These are phyloP conservation scores for Hippolais icterina DNA, from an alignment of 2,113 vertebrate species.

Conservation along the genomic window DNA sequence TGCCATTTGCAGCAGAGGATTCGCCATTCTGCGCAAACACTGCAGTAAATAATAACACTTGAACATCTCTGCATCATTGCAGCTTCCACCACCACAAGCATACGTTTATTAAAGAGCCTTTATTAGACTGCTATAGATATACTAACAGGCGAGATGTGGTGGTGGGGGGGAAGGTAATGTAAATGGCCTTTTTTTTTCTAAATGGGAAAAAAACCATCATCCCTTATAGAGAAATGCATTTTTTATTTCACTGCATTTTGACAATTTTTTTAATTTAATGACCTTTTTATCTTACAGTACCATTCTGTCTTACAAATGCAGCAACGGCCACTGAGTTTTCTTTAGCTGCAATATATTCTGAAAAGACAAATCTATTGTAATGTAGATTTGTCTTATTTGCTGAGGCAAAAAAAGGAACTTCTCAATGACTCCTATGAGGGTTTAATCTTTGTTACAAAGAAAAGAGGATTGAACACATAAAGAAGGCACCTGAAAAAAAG, in stretches of 20 bases:
- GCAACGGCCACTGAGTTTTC: constrained; percentile 44
- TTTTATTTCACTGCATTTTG: constrained; percentile 55
- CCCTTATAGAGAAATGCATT: constrained; percentile 64
- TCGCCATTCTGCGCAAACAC: constrained; percentile 91
- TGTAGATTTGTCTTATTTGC: constrained; percentile 75
- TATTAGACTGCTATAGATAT: constrained; percentile 77
- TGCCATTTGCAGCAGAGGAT: constrained; percentile 97
- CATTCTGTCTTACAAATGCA: constrained; percentile 54
- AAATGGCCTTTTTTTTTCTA: constrained; percentile 23
- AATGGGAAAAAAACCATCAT: constrained; percentile 48
- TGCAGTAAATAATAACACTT: constrained; percentile 99
- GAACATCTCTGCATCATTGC: constrained; percentile 85
- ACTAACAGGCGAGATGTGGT: constrained; percentile 68
- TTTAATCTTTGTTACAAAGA: constrained; percentile 55
- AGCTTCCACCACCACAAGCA: constrained; percentile 82
- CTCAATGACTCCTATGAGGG: constrained; percentile 42
- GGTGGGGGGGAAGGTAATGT: constrained; percentile 20
- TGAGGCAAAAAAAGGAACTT: constrained; percentile 55
- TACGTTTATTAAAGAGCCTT: constrained; percentile 95
- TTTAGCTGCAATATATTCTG: constrained; percentile 57
- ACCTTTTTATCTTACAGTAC: constrained; percentile 59
- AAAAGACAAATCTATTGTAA: constrained; percentile 72
- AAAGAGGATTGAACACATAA: constrained; percentile 61
- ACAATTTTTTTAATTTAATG: constrained; percentile 61
- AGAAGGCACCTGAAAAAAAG: constrained; percentile 48